Conservation (phyloP, 2,113 vertebrate species). For the Corythornis madagascariensis region DNA sequence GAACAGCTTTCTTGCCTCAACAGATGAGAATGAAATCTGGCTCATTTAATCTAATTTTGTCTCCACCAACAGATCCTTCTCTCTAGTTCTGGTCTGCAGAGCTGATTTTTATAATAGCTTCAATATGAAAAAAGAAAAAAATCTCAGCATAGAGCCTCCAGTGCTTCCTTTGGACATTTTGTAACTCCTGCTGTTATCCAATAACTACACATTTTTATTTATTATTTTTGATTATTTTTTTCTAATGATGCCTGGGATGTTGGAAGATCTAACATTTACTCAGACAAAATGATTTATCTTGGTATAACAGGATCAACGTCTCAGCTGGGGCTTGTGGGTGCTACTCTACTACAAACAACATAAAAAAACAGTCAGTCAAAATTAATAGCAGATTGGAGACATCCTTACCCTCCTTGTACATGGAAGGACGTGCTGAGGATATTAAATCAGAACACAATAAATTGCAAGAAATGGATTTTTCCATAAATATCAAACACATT, state of each 20-base stretch:
- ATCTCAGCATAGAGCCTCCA: not conserved
- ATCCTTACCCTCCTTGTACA: not conserved
- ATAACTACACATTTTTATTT: not conserved
- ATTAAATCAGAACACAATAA: constrained; percentile 24
- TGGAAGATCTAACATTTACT: constrained; percentile 2
- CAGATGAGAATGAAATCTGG: constrained; percentile 59
- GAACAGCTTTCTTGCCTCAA: constrained; percentile 48
- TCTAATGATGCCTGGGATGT: not conserved
- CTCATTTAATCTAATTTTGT: constrained; percentile 64
- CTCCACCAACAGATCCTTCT: constrained; percentile 59
- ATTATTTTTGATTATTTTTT: not conserved
- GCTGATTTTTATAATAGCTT: constrained; percentile 41
- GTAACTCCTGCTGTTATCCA: not conserved
- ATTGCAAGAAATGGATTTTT: constrained; percentile 12
- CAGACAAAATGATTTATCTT: constrained; percentile 20
- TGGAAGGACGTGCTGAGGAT: not conserved
- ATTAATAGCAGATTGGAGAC: not conserved
- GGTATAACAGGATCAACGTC: constrained; percentile 31
- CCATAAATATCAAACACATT: not conserved
- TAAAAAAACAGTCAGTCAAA: constrained; percentile 22
- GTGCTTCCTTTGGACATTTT: constrained; percentile 5
- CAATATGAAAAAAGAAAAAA: not conserved
- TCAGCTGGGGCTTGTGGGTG: constrained; percentile 42
- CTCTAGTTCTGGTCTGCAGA: constrained; percentile 45
- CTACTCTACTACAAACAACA: constrained; percentile 17